Evolutionary conservation across 2,888 invertebrate species (phyloP).

Genomic region (Digitonthophagus gazella): DNA sequence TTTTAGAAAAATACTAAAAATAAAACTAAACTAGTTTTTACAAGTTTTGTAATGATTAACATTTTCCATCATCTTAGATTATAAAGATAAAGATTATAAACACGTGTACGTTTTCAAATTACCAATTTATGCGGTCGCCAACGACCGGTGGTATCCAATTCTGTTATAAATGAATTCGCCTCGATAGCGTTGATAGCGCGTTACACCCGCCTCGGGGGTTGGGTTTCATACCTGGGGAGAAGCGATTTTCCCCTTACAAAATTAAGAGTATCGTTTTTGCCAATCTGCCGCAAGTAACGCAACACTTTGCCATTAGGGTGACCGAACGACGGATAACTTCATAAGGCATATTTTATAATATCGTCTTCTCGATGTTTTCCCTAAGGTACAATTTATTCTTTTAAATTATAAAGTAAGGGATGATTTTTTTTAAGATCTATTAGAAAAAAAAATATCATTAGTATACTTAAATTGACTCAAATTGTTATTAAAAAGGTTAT

Average conservation of each 20-base stretch:
- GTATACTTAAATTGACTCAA: too few species aligned
- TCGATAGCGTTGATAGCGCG: constrained; percentile 3
- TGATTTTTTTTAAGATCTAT: too few species aligned
- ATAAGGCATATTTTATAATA: not conserved
- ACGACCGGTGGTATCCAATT: not conserved
- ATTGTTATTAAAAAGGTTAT: too few species aligned
- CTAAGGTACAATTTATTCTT: not conserved
- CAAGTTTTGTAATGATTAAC: too few species aligned
- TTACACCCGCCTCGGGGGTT: constrained; percentile 1
- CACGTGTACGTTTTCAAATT: constrained; percentile 14
- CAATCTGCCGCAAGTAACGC: not conserved
- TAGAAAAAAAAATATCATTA: too few species aligned
- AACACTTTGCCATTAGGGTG: constrained; percentile 5
- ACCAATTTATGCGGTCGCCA: constrained; percentile 7
- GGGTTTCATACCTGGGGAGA: constrained; percentile 11
- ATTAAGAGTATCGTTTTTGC: constrained; percentile 17
- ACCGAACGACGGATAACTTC: not conserved
- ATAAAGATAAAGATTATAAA: too few species aligned
- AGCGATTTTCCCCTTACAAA: constrained; percentile 1
- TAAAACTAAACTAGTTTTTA: too few species aligned
- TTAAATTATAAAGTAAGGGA: not conserved
- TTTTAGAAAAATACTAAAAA: too few species aligned
- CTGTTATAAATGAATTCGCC: constrained; percentile 11
- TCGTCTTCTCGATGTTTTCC: not conserved
- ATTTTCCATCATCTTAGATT: not conserved